phyloP scores from a whole-genome alignment of 2,797 vertebrate genomes.

The Streptopelia turtur region DNA sequence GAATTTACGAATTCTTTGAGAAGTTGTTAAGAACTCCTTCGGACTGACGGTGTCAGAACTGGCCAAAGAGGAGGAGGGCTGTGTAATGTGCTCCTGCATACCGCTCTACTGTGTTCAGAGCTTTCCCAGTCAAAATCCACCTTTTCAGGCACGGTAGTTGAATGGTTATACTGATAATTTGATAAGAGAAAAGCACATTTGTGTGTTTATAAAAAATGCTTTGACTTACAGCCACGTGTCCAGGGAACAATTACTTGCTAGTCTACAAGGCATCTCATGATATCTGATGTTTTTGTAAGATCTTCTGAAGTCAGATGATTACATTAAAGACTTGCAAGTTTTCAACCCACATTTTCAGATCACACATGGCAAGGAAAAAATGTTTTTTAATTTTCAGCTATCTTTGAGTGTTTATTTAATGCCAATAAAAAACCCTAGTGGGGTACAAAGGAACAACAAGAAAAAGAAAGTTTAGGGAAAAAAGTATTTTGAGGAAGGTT shows the following conservation, averaged over 20 bases:
- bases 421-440: not conserved
- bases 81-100: fast-evolving
- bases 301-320: not conserved
- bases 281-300: not conserved
- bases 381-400: not conserved
- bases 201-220: not conserved
- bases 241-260: not conserved
- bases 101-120: fast-evolving
- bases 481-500: not conserved
- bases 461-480: not conserved
- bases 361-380: not conserved
- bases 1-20: fast-evolving
- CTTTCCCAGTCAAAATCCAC: not conserved
- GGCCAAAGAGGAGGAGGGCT: not conserved
- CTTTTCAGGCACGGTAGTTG: not conserved
- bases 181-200: not conserved
- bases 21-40: not conserved
- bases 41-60: fast-evolving
- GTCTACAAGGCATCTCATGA: not conserved
- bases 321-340: not conserved
- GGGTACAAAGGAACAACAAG: not conserved
- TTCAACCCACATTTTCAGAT: not conserved
- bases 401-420: not conserved
- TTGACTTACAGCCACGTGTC: not conserved
- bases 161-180: not conserved